Conservation (phyloP, 2,113 vertebrate genomes). For the Alligator mississippiensis region DNA sequence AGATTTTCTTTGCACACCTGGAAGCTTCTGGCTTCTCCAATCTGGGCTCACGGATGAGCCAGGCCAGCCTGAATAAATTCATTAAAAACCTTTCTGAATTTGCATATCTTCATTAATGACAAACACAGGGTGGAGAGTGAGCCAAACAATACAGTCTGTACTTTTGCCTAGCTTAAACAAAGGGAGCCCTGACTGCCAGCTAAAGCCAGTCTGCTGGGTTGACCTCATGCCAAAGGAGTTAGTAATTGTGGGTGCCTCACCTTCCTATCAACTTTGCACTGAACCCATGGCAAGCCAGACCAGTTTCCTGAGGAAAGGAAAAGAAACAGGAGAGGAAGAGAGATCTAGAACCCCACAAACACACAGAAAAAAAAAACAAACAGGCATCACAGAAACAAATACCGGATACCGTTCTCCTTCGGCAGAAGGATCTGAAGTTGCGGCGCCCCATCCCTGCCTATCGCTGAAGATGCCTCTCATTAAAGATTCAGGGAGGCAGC, state of each 20-base stretch:
- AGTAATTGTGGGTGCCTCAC: rapidly evolving
- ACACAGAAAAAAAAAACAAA: too few relatives aligned
- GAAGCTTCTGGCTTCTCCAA: too few relatives aligned
- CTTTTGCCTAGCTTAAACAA: not conserved
- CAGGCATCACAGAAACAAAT: not conserved
- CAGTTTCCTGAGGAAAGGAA: rapidly evolving
- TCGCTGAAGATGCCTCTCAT: not conserved
- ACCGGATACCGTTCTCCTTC: not conserved
- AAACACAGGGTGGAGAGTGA: not conserved
- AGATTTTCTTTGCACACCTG: not conserved
- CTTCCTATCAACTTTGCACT: not conserved
- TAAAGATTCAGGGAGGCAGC: not conserved
- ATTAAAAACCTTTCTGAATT: not conserved
- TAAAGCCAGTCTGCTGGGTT: not conserved
- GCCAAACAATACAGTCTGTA: not conserved
- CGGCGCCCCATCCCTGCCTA: not conserved
- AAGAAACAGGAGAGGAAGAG: rapidly evolving
- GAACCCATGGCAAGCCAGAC: not conserved
- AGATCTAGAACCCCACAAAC: rapidly evolving
- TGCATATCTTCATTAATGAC: not conserved
- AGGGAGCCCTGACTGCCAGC: not conserved
- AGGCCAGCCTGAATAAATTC: not conserved
- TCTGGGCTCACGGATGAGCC: not conserved
- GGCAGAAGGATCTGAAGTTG: not conserved
- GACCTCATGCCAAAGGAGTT: not conserved